These are phyloP conservation scores for Heliangelus exortis DNA, from an alignment of 2,797 vertebrate genomes.

Conservation along the genomic window DNA sequence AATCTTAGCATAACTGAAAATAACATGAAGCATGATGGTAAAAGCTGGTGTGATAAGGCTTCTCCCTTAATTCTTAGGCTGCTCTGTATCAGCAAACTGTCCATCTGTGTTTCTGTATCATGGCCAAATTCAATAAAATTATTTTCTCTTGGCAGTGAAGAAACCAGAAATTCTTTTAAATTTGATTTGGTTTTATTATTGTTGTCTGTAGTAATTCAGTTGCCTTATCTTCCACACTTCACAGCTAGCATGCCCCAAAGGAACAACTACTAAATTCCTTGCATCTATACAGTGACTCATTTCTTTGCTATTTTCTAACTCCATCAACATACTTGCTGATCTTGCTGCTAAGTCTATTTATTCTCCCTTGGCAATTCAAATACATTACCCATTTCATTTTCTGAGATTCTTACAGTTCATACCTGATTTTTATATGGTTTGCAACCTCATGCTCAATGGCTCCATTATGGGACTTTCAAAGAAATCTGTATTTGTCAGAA, in stretches of 20 bases:
- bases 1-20: neutral
- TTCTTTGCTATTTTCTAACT: neutral
- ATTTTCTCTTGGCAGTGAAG: neutral
- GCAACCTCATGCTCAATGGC: neutral
- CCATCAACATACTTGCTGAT: neutral
- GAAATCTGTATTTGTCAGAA: neutral
- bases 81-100: neutral
- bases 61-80: neutral
- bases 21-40: neutral
- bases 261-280: neutral
- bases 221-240: neutral
- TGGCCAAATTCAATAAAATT: neutral
- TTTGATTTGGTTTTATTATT: neutral
- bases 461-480: neutral
- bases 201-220: neutral
- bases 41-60: neutral
- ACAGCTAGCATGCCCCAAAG: neutral
- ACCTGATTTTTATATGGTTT: neutral
- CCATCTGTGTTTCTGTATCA: neutral
- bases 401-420: neutral
- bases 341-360: neutral
- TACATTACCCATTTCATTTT: neutral
- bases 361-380: neutral
- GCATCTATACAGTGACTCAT: neutral
- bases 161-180: neutral